Base-by-base conservation (phyloP, 2,113 vertebrate genomes). In the Microtus richardsoni region DNA sequence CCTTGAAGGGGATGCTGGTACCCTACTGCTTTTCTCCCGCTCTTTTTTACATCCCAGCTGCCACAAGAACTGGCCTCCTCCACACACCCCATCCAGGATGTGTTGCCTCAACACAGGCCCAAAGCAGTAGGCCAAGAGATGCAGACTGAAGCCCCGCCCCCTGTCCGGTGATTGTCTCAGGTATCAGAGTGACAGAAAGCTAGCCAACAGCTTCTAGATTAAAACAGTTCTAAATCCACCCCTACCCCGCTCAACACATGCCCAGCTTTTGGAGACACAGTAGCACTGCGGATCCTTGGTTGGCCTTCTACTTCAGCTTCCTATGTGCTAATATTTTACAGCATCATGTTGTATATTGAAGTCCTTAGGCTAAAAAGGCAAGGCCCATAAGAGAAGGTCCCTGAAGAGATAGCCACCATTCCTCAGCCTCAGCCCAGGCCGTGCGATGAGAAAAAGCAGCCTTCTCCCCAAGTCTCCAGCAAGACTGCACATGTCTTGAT, bases 371-470 rank as follows among this genome's bases (percentile, higher is more conserved):
- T 16, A 44, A 49, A 36, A 41, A 21, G 14, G 16, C 47, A 62
- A 66, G 33, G 44, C 19, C 3, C 36, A 12, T 0, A 30, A 2
- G 73, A 64, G 70, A 49, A 70, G 47, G 62, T 26, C 70, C 17
- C n/a, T 0, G 12, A 60, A 73, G 54, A 90, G 71, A 33, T 0
- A 7, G 54, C 17, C 1, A 47, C 10, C 1, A 21, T 30, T 7
- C 12, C 13, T 26, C 16, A 41, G 22, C 33, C 66, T 28, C 19
- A 22, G 16, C 33, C 44, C 44, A 12, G 21, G 41, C 30, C 13
- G 10, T 0, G 0, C 49, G 11, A 33, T 19, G 16, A 77, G 52
- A 28, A 14, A 19, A 24, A 13, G 19, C 70, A n/a, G 26, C 1
- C 0, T 11, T 58, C 73, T 13, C n/a, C 62, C 5, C 1, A 24